A percentile compares a stretch with the other conserved stretches of the same genome.
Evolutionary conservation across 1,140 invertebrate species (phyloP).

Genomic region (Drosophila gunungcola): DNA sequence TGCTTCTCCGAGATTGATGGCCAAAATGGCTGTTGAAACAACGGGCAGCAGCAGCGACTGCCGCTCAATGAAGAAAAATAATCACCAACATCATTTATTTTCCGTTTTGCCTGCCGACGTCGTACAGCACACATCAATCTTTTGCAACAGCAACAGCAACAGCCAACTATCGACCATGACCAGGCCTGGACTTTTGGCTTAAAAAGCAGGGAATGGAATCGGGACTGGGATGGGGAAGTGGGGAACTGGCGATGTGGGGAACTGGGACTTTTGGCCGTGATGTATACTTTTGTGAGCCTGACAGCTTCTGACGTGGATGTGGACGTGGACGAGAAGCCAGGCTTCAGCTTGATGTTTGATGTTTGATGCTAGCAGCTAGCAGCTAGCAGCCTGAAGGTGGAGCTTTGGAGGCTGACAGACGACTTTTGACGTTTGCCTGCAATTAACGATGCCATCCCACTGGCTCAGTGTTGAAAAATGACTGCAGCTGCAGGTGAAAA

Average conservation of each 20-base stretch:
- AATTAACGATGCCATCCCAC: slow-evolving; percentile 67
- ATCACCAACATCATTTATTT: slow-evolving; percentile 83
- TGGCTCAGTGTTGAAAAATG: slow-evolving; percentile 73
- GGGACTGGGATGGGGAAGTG: neutral
- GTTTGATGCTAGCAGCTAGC: slow-evolving; percentile 27
- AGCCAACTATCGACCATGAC: slow-evolving; percentile 76
- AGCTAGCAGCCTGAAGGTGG: slow-evolving; percentile 14
- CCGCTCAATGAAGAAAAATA: slow-evolving; percentile 81
- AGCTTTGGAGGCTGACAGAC: slow-evolving; percentile 51
- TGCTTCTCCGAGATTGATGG: slow-evolving; percentile 74
- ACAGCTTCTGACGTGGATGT: slow-evolving; percentile 69
- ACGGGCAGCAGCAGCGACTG: slow-evolving; percentile 37
- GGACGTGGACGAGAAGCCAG: slow-evolving; percentile 27
- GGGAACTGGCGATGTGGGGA: neutral
- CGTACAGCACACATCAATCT: slow-evolving; percentile 78
- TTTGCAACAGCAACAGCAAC: slow-evolving; percentile 61
- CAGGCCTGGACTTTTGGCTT: slow-evolving; percentile 42
- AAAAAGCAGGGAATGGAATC: slow-evolving; percentile 1
- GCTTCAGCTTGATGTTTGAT: slow-evolving; percentile 43
- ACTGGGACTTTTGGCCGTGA: slow-evolving; percentile 42
- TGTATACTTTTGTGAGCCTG: slow-evolving; percentile 64
- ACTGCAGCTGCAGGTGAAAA: slow-evolving; percentile 76
- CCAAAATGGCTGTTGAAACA: slow-evolving; percentile 79
- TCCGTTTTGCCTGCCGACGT: slow-evolving; percentile 79
- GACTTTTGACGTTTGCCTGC: slow-evolving; percentile 81